Evolutionary conservation across 1,140 invertebrate species (phyloP), one percentile per base, ranked within the genome.

Genomic region (Hermatobates lingyangjiaoensis): DNA sequence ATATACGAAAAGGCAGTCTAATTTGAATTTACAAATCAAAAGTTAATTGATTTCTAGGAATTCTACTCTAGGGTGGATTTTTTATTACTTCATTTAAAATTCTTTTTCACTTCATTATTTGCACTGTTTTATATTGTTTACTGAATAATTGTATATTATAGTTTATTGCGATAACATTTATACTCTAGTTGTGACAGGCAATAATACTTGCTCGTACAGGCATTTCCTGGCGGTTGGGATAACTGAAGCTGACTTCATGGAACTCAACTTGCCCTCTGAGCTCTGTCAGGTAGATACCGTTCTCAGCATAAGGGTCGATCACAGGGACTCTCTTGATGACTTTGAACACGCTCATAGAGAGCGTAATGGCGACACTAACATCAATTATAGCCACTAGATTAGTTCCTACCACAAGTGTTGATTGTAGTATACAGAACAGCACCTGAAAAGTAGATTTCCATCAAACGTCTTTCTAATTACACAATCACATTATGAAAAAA

Each of bases 351-450:
- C 75, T 77, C 12, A 73, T 72, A 1, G 87, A 89, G 12, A 87
- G 79, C 27, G 83, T 84, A 53, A 79, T 68, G 0, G 85, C 87
- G 1, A 73, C 74, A 5, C 80, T 74, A 61, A 92, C 80, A 3
- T 76, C 74, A 58, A 86, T 80, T 1, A 91, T 58, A 58, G 80
- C 83, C 0, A 89, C 87, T 20, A 80, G 71, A 18, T 80, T 77
- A 62, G 83, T 76, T 38, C 87, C 81, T 5, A 92, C 70, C 60
- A 82, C 80, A 62, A 89, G 84, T 0, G 83, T 79, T 3, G 81
- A 83, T 63, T 82, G 76, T 58, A 90, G 70, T 2, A 87, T 78
- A 56, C 76, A 76, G 70, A 85, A 86, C 53, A 86, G 79, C 2
- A 54, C 48, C 53, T 54, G 14, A 18, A 39, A 48, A n/a, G n/a